Evolutionary conservation across 2,888 invertebrate genomes (phyloP), one percentile per base, ranked within the genome.

Genomic region (Eristalinus aeneus): DNA sequence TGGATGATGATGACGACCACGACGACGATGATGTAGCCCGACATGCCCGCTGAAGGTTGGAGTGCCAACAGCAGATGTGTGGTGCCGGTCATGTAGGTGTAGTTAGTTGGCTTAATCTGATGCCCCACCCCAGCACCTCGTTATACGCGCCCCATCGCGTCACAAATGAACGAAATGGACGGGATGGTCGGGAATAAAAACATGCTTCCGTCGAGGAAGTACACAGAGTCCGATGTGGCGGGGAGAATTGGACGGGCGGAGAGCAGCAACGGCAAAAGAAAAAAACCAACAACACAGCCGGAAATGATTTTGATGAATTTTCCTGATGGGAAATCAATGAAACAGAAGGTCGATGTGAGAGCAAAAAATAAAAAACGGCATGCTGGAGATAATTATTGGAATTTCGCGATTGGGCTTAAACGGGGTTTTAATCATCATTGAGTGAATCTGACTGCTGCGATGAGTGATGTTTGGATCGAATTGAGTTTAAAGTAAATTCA

Each of bases 261-360:
- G n/a, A 0, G 67, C 11, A 65, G 31, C 8, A 31, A 31, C 9
- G 31, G 1, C 23, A 53, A 46, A 53, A 12, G 6, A 34, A 61
- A 58, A 76, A 76, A 77, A 65, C 39, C 27, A 39, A n/a, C 39
- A 23, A 12, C 23, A 23, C 46, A 39, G 20, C 81, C 73, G 77
- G 82, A 86, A 78, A 82, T 82, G 74, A 86, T 86, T 82, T 81
- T 78, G 86, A 86, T 86, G 86, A 82, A 86, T 86, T 86, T 86
- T 86, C 86, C 77, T 82, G 86, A 86, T 86, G 86, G 65, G 86
- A 86, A 86, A 86, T 86, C 86, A 86, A 86, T 86, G 81, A 73
- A 86, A 77, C 86, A 86, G 86, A 77, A 77, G 86, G 85, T 12
- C 69, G 74, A 71, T 34, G 74, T 53, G 72, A 16, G 46, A 34